Conservation (phyloP, 2,888 invertebrate genomes). For the Apodemia zela region DNA sequence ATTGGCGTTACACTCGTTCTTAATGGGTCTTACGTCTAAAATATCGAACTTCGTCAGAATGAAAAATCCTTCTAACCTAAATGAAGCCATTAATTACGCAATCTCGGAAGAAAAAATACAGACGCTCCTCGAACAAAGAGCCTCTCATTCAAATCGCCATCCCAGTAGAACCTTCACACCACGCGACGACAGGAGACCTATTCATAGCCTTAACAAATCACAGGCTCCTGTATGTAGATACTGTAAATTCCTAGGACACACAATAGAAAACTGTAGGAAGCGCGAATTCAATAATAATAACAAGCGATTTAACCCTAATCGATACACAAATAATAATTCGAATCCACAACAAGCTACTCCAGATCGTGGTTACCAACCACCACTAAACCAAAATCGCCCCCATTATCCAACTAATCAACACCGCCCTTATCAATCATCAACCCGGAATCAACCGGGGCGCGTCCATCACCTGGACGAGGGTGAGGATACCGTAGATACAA, state of each 20-base stretch:
- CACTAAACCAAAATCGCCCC: neutral
- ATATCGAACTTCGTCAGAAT: slow-evolving; percentile 20
- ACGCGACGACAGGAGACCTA: neutral
- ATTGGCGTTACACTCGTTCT: slow-evolving; percentile 18
- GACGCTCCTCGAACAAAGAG: neutral
- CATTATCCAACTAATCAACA: neutral
- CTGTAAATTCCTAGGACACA: neutral
- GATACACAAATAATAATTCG: neutral
- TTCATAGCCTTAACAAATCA: neutral
- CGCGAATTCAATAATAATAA: neutral
- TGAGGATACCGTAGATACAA: neutral
- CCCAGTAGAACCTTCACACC: neutral
- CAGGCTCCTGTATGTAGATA: neutral
- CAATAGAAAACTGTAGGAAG: neutral
- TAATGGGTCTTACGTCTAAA: slow-evolving; percentile 8
- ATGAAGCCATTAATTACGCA: slow-evolving; percentile 22
- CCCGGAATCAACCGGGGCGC: neutral
- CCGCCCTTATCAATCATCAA: neutral
- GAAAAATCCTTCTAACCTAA: neutral
- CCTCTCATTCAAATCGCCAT: neutral
- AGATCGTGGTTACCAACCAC: neutral
- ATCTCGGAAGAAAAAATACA: slow-evolving; percentile 19
- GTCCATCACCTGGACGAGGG: neutral
- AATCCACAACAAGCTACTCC: neutral
- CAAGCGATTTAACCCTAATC: neutral